phyloP scores from a whole-genome alignment of 2,888 invertebrate species.

The Volucella bombylans region DNA sequence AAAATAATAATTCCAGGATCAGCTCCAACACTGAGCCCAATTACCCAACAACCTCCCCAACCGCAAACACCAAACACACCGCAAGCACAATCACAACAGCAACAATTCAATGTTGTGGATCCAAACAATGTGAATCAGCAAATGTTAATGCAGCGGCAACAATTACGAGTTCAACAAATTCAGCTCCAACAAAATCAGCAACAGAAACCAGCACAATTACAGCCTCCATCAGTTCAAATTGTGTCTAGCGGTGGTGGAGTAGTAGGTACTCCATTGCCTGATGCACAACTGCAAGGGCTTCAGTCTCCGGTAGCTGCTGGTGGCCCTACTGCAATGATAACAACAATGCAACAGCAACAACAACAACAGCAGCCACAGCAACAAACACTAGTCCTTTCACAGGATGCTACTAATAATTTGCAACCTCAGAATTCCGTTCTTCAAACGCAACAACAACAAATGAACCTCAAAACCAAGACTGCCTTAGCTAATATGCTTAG shows the following conservation, averaged over 20 bases:
- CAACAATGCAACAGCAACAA: slow-evolving; percentile 77
- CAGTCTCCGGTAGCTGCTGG: slow-evolving; percentile 64
- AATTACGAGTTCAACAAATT: slow-evolving; percentile 80
- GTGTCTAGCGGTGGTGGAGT: slow-evolving; percentile 77
- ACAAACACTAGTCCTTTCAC: slow-evolving; percentile 64
- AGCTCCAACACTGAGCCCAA: slow-evolving; percentile 81
- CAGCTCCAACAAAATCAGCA: slow-evolving; percentile 77
- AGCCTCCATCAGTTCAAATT: slow-evolving; percentile 80
- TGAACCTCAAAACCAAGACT: slow-evolving; percentile 94
- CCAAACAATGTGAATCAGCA: slow-evolving; percentile 81
- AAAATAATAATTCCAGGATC: slow-evolving; percentile 71
- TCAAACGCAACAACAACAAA: slow-evolving; percentile 85
- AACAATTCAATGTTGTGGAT: slow-evolving; percentile 76
- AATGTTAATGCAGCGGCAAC: slow-evolving; percentile 80
- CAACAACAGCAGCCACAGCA: slow-evolving; percentile 81
- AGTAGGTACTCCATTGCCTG: slow-evolving; percentile 76
- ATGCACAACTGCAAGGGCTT: slow-evolving; percentile 67
- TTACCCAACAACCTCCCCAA: slow-evolving; percentile 78
- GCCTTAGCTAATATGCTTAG: slow-evolving; percentile 97
- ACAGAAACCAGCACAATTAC: slow-evolving; percentile 75
- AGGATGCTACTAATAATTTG: slow-evolving; percentile 67
- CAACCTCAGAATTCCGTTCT: slow-evolving; percentile 82
- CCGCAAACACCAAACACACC: slow-evolving; percentile 74
- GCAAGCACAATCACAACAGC: slow-evolving; percentile 76
- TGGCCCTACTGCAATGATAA: slow-evolving; percentile 76